Percentiles rank a stretch among this genome's conserved stretches.
Evolutionary conservation across 2,113 vertebrate genomes (phyloP).

Genomic region (Theristicus caerulescens): DNA sequence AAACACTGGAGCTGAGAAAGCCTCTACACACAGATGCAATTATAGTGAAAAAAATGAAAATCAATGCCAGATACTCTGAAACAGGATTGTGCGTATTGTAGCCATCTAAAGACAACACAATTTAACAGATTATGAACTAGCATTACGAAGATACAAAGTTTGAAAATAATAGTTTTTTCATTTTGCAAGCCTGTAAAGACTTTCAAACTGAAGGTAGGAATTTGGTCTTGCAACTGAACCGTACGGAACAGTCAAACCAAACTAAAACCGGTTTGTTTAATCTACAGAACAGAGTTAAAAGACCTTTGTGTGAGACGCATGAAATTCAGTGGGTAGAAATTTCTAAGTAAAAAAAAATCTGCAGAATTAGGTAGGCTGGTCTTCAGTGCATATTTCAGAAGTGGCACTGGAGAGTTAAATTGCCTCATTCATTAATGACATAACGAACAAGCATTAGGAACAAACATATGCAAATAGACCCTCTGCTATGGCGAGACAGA

Average conservation of each 20-base stretch:
- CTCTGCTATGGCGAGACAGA: neutral
- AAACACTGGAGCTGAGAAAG: slow-evolving; percentile 93
- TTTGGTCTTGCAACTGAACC: neutral
- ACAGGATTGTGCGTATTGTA: neutral
- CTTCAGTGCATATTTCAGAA: neutral
- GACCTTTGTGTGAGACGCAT: neutral
- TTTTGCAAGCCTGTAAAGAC: neutral
- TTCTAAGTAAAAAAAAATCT: neutral
- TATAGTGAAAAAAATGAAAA: neutral
- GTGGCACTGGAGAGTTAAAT: neutral
- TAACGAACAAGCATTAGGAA: neutral
- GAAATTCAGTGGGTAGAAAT: neutral
- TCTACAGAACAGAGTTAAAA: neutral
- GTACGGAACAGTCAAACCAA: neutral
- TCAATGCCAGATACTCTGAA: neutral
- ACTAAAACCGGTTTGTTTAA: neutral
- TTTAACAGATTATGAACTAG: neutral
- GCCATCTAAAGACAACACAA: neutral
- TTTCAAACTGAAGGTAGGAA: neutral
- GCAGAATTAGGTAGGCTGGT: neutral
- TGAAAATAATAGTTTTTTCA: neutral
- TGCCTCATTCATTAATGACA: neutral
- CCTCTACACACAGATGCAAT: slow-evolving; percentile 78
- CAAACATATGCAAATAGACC: neutral
- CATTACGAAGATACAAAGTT: neutral